phyloP scores from a whole-genome alignment of 2,797 vertebrate genomes.

The Pangasius djambal region DNA sequence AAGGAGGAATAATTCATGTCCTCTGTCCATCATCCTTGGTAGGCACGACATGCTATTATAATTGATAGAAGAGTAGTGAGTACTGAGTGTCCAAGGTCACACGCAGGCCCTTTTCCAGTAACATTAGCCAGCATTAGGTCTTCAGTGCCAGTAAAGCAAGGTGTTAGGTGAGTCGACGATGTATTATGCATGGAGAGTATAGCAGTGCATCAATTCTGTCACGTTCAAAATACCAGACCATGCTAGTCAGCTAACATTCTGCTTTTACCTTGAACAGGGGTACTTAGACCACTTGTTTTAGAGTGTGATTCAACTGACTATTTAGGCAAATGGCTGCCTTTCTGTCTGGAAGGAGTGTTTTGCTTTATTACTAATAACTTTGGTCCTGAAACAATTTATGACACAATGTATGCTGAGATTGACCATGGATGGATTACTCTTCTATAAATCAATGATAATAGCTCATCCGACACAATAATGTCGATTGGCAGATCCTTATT shows the following conservation, averaged over 20 bases:
- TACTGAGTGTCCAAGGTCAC: constrained; percentile 1
- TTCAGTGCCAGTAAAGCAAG: background rate
- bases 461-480: background rate
- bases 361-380: background rate
- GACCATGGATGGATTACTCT: background rate
- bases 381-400: background rate
- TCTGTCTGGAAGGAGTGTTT: background rate
- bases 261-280: background rate
- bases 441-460: background rate
- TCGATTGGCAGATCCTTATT: no score
- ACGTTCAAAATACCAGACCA: background rate
- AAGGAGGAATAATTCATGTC: background rate
- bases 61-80: background rate
- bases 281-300: background rate
- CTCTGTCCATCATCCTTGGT: constrained; percentile 5
- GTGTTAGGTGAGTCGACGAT: background rate
- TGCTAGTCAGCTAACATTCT: background rate
- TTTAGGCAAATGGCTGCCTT: background rate
- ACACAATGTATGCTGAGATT: background rate
- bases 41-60: constrained; percentile 2
- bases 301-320: background rate
- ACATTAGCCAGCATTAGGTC: background rate
- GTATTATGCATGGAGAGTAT: background rate
- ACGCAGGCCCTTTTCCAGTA: background rate
- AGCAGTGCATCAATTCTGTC: constrained; percentile 36